Conservation (phyloP, 1,140 invertebrate species). For the Steinernema khuongi region DNA sequence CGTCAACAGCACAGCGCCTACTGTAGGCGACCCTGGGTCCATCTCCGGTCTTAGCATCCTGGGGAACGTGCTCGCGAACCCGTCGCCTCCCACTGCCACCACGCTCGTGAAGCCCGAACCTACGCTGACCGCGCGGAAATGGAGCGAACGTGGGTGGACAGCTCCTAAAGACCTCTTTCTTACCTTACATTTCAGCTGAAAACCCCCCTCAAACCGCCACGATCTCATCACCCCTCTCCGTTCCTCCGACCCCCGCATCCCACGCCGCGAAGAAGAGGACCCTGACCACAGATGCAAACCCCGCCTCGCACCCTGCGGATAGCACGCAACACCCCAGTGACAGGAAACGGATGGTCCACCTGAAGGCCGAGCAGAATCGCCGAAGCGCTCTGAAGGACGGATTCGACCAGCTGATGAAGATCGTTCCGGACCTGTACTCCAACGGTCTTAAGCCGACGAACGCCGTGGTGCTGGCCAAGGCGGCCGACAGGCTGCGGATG, state of each 20-base stretch:
- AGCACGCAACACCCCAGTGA: constrained; percentile 57
- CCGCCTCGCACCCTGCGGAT: constrained; percentile 41
- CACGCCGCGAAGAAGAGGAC: constrained; percentile 1
- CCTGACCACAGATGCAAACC: neutral
- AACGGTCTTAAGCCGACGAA: constrained; percentile 40
- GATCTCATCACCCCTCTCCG: constrained; percentile 4
- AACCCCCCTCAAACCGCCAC: constrained; percentile 28
- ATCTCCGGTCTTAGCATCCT: neutral
- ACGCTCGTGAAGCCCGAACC: neutral
- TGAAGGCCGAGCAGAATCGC: constrained; percentile 94
- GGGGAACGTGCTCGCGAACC: neutral
- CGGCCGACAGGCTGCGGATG: constrained; percentile 32
- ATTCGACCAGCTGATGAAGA: constrained; percentile 41
- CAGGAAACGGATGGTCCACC: constrained; percentile 68
- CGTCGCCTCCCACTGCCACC: neutral
- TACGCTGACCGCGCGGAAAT: neutral
- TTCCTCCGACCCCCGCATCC: constrained; percentile 14
- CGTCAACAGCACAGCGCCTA: neutral
- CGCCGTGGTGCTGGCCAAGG: constrained; percentile 37
- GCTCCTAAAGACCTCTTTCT: constrained; percentile 22
- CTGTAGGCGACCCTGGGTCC: neutral
- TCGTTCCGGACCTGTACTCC: constrained; percentile 36
- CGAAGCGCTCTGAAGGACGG: constrained; percentile 69
- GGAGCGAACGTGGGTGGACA: neutral
- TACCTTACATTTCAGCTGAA: constrained; percentile 17